These are phyloP conservation scores for Dicentrarchus labrax DNA, from an alignment of 2,113 vertebrate genomes.

Conservation along the genomic window DNA sequence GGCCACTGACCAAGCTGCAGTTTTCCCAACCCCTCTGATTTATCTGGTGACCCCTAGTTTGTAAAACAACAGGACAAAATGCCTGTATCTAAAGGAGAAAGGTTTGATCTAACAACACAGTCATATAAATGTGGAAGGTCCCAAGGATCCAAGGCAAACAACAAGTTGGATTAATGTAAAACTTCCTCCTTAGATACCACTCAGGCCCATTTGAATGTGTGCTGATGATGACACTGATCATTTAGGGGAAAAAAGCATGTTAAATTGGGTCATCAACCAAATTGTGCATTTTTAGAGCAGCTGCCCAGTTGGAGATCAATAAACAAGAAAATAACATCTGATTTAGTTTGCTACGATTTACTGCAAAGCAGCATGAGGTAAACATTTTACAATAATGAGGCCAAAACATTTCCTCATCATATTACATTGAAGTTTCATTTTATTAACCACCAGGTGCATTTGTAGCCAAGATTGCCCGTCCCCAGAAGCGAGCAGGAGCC, in stretches of 20 bases:
- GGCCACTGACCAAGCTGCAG: no score
- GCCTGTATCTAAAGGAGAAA: no score
- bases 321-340: no score
- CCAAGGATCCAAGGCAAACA: no score
- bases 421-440: not conserved
- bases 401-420: not conserved
- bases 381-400: not conserved
- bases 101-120: not conserved
- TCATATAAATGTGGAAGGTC: not conserved
- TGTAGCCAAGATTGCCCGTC: conserved; percentile 97
- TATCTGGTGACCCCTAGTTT: not conserved
- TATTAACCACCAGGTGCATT: conserved; percentile 90
- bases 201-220: not conserved
- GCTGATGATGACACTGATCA: not conserved
- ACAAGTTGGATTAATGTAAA: not conserved
- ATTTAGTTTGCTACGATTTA: not conserved
- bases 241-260: not conserved
- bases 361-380: not conserved
- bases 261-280: no score
- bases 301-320: not conserved
- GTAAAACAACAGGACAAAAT: not conserved
- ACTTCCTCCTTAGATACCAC: not conserved
- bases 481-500: conserved; percentile 93
- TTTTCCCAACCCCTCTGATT: not conserved
- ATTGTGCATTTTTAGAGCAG: not conserved